Conservation (phyloP, 1,140 invertebrate species). For the Doryteuthis pealeii region DNA sequence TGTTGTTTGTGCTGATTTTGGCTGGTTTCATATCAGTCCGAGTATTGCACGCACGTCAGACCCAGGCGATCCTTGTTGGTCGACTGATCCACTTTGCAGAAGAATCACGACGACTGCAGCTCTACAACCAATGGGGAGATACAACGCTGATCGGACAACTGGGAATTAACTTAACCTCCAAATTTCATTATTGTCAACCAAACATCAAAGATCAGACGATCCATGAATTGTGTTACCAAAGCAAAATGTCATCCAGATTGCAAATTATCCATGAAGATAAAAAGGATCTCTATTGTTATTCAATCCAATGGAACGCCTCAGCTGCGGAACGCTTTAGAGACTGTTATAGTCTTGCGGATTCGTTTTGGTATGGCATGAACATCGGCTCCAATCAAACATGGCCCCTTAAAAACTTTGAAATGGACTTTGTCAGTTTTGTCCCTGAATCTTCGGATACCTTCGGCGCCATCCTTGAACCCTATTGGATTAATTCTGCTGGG, state of each 20-base stretch:
- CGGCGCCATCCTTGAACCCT: constrained; percentile 43
- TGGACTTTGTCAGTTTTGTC: constrained; percentile 22
- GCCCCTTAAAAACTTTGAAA: constrained; percentile 38
- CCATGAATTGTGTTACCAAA: background rate
- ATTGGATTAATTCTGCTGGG: constrained; percentile 55
- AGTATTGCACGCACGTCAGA: background rate
- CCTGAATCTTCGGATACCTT: constrained; percentile 30
- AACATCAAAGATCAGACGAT: background rate
- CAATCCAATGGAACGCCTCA: constrained; percentile 44
- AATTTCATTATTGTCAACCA: constrained; percentile 7
- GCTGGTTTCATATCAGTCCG: background rate
- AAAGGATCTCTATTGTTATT: constrained; percentile 41
- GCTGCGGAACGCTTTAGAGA: constrained; percentile 37
- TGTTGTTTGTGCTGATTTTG: background rate
- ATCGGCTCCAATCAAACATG: constrained; percentile 32
- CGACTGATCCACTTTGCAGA: background rate
- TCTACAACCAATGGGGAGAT: background rate
- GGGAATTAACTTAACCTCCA: background rate
- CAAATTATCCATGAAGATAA: constrained; percentile 5
- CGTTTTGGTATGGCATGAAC: constrained; percentile 46
- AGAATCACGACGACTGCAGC: background rate
- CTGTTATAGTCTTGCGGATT: constrained; percentile 42
- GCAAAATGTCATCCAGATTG: background rate
- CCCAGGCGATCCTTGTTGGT: background rate
- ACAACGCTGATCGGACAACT: background rate